These are phyloP conservation scores for Otolemur garnettii DNA, from an alignment of 2,113 vertebrate genomes.

Conservation along the genomic window DNA sequence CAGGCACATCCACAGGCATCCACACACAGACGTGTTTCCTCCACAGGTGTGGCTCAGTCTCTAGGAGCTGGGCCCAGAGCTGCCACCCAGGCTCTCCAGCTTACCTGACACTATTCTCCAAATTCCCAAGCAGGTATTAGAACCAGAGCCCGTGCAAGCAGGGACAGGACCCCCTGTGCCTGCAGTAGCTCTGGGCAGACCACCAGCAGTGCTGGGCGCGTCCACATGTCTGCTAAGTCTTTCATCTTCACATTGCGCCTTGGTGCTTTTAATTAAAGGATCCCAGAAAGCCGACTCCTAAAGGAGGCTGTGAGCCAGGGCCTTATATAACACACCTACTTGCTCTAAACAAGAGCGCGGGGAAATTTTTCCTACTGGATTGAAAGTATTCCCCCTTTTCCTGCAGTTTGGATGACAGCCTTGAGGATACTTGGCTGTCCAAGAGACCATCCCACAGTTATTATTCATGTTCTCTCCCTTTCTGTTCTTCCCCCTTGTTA, in stretches of 20 bases:
- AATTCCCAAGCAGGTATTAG: background rate
- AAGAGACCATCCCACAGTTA: background rate
- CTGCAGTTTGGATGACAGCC: background rate
- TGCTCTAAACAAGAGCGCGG: background rate
- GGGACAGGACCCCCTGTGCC: background rate
- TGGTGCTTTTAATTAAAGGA: conserved; percentile 59
- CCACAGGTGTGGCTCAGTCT: background rate
- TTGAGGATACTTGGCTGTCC: background rate
- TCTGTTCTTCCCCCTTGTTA: background rate
- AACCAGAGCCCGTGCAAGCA: background rate
- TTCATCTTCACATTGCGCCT: background rate
- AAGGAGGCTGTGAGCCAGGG: background rate
- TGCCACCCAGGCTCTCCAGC: background rate
- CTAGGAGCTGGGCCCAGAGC: background rate
- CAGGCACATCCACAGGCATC: background rate
- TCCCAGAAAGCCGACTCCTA: background rate
- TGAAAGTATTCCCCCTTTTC: background rate
- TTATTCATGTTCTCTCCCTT: background rate
- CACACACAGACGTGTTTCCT: background rate
- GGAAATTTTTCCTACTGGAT: background rate
- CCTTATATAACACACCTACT: background rate
- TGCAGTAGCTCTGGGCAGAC: background rate
- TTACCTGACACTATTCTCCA: background rate
- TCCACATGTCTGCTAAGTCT: background rate
- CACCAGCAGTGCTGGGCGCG: background rate